Percentiles rank a stretch among this genome's conserved stretches.
phyloP scores from a whole-genome alignment of 35 echinoderm and acorn worm species.

The Eucidaris tribuloides region DNA sequence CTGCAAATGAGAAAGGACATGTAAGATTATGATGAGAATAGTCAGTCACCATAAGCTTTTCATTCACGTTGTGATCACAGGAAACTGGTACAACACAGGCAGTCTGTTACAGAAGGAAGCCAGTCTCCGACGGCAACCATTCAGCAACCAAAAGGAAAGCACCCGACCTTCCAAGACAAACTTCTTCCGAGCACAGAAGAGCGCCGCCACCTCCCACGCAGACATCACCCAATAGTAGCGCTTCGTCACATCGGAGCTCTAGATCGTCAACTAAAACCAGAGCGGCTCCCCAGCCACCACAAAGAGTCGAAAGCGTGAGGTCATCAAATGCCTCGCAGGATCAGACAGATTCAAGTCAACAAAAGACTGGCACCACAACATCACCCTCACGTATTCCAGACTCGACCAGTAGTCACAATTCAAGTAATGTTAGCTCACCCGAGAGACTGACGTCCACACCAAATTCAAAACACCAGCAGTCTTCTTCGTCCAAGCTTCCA shows the following conservation, averaged over 20 bases:
- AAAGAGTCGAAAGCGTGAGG: slow-evolving; percentile 39
- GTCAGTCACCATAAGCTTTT: too few relatives aligned
- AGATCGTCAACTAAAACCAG: slow-evolving; percentile 25
- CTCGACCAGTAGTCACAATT: neutral
- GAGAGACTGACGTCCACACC: neutral
- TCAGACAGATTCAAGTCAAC: neutral
- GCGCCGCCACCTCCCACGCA: neutral
- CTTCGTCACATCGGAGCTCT: neutral
- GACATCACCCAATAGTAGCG: neutral
- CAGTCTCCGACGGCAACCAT: neutral
- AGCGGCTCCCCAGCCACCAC: slow-evolving; percentile 20
- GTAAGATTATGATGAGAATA: too few relatives aligned
- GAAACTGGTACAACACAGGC: slow-evolving; percentile 87
- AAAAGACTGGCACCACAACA: neutral
- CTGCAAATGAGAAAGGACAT: too few relatives aligned
- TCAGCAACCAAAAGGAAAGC: slow-evolving; percentile 41
- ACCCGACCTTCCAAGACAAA: slow-evolving; percentile 6
- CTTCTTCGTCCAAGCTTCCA: neutral
- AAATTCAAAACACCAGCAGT: neutral
- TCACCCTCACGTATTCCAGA: neutral
- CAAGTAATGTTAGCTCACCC: too few relatives aligned
- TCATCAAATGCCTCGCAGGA: neutral
- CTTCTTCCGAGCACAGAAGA: neutral
- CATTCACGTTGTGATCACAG: slow-evolving; percentile 30
- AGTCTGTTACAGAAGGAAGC: slow-evolving; percentile 26